These are phyloP conservation scores for Aphelocoma californica DNA, from an alignment of 2,797 vertebrate species.

Conservation along the genomic window DNA sequence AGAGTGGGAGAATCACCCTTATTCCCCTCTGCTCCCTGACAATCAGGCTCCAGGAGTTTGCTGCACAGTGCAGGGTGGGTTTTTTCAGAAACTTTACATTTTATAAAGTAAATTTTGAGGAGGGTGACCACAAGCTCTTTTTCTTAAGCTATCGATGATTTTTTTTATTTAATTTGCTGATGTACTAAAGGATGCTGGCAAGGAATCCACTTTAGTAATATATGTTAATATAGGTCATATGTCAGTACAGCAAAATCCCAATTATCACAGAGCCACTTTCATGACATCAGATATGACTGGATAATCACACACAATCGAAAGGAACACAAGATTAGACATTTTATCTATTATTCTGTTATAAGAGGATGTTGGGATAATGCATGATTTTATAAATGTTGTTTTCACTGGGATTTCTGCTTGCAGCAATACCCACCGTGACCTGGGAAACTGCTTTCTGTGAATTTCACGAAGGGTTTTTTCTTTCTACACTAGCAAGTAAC, in stretches of 20 bases:
- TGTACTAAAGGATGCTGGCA: background rate
- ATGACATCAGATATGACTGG: background rate
- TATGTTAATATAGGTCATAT: background rate
- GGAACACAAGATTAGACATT: background rate
- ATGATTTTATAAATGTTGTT: background rate
- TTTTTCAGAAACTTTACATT: background rate
- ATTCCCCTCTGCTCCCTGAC: background rate
- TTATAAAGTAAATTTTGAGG: background rate
- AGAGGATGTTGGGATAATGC: background rate
- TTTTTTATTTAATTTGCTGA: background rate
- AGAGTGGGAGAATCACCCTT: background rate
- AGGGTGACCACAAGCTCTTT: background rate
- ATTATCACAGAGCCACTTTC: background rate
- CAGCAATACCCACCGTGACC: background rate
- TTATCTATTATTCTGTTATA: background rate
- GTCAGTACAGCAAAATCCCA: background rate
- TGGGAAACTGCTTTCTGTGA: background rate
- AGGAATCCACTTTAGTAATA: background rate
- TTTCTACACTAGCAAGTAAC: background rate
- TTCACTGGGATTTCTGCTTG: background rate
- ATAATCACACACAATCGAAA: background rate
- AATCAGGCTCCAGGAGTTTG: background rate
- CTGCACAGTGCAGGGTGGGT: background rate
- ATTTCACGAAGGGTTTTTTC: background rate
- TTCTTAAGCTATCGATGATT: background rate